Percentiles rank a stretch among this genome's conserved stretches.
Conservation (phyloP, 2,797 vertebrate species). For the Apodemus agrarius region DNA sequence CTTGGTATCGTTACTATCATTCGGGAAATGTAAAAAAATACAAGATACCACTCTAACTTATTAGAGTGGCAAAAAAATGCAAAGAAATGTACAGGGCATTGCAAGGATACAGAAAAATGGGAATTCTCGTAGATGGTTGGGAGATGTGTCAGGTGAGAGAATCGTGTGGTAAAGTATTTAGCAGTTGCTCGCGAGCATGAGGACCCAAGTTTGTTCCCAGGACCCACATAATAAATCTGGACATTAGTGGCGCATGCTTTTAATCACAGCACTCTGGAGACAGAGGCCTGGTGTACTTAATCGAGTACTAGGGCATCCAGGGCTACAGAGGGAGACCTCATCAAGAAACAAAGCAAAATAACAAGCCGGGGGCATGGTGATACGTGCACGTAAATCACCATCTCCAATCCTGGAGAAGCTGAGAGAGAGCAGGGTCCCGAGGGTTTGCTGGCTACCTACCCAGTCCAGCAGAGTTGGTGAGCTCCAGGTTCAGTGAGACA, state of each 20-base stretch:
- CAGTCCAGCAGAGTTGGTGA: neutral
- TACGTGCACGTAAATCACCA: neutral
- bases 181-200: neutral
- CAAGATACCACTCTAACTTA: neutral
- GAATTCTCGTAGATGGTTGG: neutral
- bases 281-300: neutral
- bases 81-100: neutral
- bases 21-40: neutral
- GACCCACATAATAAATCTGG: neutral
- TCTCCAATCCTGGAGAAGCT: neutral
- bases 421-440: neutral
- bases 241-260: neutral
- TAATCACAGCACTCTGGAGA: neutral
- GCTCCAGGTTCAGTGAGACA: neutral
- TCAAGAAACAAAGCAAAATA: neutral
- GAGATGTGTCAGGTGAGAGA: neutral
- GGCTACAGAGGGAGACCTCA: neutral
- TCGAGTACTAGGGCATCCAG: too few species aligned
- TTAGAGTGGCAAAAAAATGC: slow-evolving; percentile 36
- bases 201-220: neutral
- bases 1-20: neutral
- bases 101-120: neutral
- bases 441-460: neutral
- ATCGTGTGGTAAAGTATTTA: slow-evolving; percentile 10
- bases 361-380: neutral